Evolutionary conservation across 2,888 invertebrate species (phyloP), one percentile per base, ranked within the genome.

Genomic region (Drosophila heteroneura): DNA sequence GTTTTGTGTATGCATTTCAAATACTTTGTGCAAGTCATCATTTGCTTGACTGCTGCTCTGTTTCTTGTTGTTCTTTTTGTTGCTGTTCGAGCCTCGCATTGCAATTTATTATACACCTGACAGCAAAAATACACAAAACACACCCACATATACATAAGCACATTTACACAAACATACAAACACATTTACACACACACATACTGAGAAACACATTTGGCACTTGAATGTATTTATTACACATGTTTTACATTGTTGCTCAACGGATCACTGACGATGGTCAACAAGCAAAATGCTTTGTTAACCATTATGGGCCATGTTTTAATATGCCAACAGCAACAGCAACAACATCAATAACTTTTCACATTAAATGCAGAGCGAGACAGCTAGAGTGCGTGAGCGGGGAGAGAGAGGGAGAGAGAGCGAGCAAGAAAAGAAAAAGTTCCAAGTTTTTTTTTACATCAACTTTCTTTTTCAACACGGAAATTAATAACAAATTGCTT

Each of bases 401-500:
- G 32, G 76, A 63, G 22, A 26, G 47, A 16, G 35, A 59, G 26
- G 26, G 41, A 22, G 75, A 70, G 12, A 22, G 51, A 51, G 30
- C 14, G 54, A 52, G 69, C 66, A 22, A 26, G 59, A 65, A 76
- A 62, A 70, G 70, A 63, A 79, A 84, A 76, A 85, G 79, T 76
- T 56, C 59, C 57, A 51, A 52, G 53, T 54, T 70, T 66, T 77
- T 59, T 73, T 68, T 75, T 73, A 47, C 57, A 69, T 66, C 60
- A 79, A 91, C 84, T 82, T 91, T 89, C 44, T 53, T 74, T 74
- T 60, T 73, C 74, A 76, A 75, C 76, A 75, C 75, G 88, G 85
- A 89, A 90, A 90, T 89, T 90, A 89, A 90, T 86, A 91, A 90
- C 86, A 89, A 91, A 89, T 91, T 89, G 87, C 82, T 80, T 78